Percentiles rank a stretch among this genome's conserved stretches.
Conservation (phyloP, 1,140 invertebrate species). For the Drosophila azteca region DNA sequence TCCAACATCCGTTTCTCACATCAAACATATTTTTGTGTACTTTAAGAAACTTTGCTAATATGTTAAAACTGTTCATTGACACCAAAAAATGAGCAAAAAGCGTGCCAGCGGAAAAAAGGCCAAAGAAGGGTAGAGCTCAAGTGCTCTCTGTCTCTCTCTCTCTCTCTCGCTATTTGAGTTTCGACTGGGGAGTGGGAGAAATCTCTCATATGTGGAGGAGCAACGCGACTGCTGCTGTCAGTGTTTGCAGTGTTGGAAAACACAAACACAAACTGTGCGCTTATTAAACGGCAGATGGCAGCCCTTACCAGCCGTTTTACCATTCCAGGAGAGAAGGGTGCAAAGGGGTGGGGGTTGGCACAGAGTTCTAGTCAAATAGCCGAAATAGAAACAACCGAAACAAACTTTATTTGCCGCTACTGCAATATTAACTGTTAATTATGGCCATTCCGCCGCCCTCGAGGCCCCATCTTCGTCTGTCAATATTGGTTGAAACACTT, state of each 20-base stretch:
- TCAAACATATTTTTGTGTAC: conserved; percentile 81
- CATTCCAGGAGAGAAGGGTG: too few relatives aligned
- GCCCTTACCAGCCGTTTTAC: background rate
- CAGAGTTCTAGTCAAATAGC: conserved; percentile 72
- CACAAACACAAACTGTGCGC: conserved; percentile 80
- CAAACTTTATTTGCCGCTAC: conserved; percentile 67
- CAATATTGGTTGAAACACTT: conserved; percentile 81
- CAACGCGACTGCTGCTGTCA: conserved; percentile 9
- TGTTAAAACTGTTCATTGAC: conserved; percentile 83
- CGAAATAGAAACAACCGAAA: conserved; percentile 68
- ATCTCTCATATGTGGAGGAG: conserved; percentile 54
- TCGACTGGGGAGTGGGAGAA: conserved; percentile 10
- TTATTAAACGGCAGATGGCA: conserved; percentile 71
- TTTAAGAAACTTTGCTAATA: conserved; percentile 82
- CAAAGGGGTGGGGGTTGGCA: background rate
- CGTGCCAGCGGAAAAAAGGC: conserved; percentile 47
- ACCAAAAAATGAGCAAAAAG: conserved; percentile 79
- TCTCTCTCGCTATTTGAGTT: conserved; percentile 56
- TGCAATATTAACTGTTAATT: conserved; percentile 81
- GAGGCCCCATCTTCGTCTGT: conserved; percentile 50
- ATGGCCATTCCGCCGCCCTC: conserved; percentile 30
- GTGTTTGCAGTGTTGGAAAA: conserved; percentile 79
- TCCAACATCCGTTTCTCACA: conserved; percentile 40
- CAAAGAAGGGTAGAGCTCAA: conserved; percentile 32
- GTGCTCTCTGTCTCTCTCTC: conserved; percentile 2